Evolutionary conservation across 2,888 invertebrate genomes (phyloP).

Genomic region (Drosophila picticornis): DNA sequence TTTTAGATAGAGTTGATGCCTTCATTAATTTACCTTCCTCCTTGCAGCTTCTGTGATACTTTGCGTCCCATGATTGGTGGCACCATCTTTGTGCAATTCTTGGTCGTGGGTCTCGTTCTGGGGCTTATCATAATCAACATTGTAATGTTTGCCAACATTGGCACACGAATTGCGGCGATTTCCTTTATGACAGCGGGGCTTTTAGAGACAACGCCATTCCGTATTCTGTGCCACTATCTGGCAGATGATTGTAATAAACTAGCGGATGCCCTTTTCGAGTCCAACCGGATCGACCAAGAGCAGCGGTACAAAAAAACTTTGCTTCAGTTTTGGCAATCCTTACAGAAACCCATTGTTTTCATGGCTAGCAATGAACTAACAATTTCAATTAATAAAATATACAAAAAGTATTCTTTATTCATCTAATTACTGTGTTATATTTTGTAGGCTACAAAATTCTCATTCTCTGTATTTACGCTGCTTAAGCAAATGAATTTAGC

Average conservation of each 20-base stretch:
- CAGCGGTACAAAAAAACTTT: conserved; percentile 61
- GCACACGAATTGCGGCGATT: conserved; percentile 62
- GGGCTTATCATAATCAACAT: conserved; percentile 74
- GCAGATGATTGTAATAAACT: conserved; percentile 66
- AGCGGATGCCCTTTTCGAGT: conserved; percentile 70
- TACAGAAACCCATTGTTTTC: conserved; percentile 70
- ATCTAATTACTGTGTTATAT: background rate
- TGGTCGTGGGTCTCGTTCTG: conserved; percentile 68
- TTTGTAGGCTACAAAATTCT: conserved; percentile 72
- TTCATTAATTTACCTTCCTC: no score
- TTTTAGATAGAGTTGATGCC: background rate
- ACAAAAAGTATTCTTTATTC: background rate
- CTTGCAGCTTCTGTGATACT: conserved; percentile 59
- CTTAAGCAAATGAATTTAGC: conserved; percentile 74
- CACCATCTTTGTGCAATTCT: conserved; percentile 77
- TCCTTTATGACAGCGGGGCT: conserved; percentile 48
- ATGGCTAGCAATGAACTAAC: conserved; percentile 73
- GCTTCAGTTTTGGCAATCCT: conserved; percentile 64
- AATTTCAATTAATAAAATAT: conserved; percentile 53
- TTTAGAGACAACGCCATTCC: conserved; percentile 72
- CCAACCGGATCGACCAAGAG: conserved; percentile 70
- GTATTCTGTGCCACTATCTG: conserved; percentile 71
- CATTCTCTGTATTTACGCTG: conserved; percentile 76
- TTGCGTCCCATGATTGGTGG: conserved; percentile 70
- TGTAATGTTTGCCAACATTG: conserved; percentile 59